Percentiles rank a stretch among this genome's conserved stretches.
Evolutionary conservation across 2,113 vertebrate genomes (phyloP).

Genomic region (Sphyrna mokarran): DNA sequence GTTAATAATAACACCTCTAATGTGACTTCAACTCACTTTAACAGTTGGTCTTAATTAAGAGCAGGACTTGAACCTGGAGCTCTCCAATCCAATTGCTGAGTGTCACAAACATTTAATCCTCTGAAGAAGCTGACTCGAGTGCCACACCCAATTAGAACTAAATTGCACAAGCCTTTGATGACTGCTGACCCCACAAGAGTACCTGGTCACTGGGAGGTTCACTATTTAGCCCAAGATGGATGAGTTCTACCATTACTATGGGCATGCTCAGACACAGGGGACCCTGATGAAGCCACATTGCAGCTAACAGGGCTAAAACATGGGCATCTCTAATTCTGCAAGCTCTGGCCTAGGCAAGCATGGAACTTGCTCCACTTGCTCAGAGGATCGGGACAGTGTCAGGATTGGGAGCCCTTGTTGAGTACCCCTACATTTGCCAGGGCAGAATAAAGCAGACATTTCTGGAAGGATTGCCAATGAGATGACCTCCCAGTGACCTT

Average conservation of each 20-base stretch:
- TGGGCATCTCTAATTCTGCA: neutral
- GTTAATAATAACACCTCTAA: neutral
- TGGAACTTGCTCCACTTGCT: neutral
- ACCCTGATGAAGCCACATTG: neutral
- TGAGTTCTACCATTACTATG: neutral
- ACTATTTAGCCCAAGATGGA: neutral
- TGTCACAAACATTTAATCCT: neutral
- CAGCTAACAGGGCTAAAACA: neutral
- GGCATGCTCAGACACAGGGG: neutral
- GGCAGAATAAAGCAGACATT: neutral
- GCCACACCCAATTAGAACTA: neutral
- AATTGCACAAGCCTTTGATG: neutral
- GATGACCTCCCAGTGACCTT: neutral
- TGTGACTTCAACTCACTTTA: neutral
- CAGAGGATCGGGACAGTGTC: neutral
- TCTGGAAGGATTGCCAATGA: neutral
- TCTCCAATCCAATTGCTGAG: neutral
- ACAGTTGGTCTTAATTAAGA: neutral
- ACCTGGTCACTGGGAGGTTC: neutral
- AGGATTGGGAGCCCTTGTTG: neutral
- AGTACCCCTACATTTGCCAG: neutral
- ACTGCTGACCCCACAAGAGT: neutral
- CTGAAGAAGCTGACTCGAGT: neutral
- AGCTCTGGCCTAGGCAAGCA: neutral
- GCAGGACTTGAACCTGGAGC: neutral